Percentiles rank a stretch among this genome's conserved stretches.
phyloP scores from a whole-genome alignment of 1,140 invertebrate species.

The Rhyzopertha dominica region DNA sequence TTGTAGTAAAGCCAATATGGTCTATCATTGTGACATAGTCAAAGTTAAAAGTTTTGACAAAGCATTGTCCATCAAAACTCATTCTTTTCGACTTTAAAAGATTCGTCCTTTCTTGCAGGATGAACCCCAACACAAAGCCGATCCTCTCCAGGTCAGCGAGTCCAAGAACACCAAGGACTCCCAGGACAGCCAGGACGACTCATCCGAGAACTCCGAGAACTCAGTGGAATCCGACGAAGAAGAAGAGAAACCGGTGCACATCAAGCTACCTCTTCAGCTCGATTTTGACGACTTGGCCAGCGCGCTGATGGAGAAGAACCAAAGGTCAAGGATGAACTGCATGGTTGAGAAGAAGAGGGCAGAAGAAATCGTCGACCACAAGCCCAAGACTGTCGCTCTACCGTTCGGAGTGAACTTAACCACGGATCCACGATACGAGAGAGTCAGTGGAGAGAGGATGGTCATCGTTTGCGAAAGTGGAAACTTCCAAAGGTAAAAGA shows the following conservation, averaged over 20 bases:
- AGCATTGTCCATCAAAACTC: too few relatives aligned
- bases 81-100: too few relatives aligned
- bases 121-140: slow-evolving; percentile 22
- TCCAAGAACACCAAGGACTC: slow-evolving; percentile 35
- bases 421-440: slow-evolving; percentile 66
- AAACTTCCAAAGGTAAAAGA: slow-evolving; percentile 55
- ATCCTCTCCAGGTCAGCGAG: slow-evolving; percentile 39
- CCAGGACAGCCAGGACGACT: slow-evolving; percentile 13
- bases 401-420: slow-evolving; percentile 65
- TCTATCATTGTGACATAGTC: too few relatives aligned
- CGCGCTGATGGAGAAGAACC: slow-evolving; percentile 69
- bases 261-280: slow-evolving; percentile 72
- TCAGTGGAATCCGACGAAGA: slow-evolving; percentile 52
- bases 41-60: too few relatives aligned
- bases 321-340: slow-evolving; percentile 76
- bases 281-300: slow-evolving; percentile 75
- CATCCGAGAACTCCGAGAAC: slow-evolving; percentile 5
- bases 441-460: slow-evolving; percentile 76
- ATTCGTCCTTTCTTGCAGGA: slow-evolving; percentile 1
- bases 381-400: slow-evolving; percentile 58
- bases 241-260: slow-evolving; percentile 58
- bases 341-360: slow-evolving; percentile 78
- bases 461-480: slow-evolving; percentile 81
- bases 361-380: slow-evolving; percentile 73
- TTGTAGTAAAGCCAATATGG: too few relatives aligned